Conservation (phyloP, 2,113 vertebrate species). For the Paracanthobrama guichenoti region DNA sequence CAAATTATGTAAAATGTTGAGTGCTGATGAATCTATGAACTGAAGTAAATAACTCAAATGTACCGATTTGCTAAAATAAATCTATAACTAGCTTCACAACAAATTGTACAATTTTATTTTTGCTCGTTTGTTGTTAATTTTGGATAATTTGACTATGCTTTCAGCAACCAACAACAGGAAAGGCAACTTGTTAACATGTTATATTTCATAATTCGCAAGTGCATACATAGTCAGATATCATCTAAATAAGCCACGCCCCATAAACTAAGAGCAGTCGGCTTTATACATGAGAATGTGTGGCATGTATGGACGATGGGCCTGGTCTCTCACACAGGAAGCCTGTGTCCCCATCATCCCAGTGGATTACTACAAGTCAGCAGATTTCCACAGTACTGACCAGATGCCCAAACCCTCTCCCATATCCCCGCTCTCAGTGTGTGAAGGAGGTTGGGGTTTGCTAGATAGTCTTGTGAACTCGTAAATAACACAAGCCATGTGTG, state of each 20-base stretch:
- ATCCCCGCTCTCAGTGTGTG: not conserved
- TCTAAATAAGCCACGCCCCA: not conserved
- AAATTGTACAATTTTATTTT: too few relatives aligned
- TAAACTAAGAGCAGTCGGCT: not conserved
- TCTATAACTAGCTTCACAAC: too few relatives aligned
- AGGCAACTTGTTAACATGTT: not conserved
- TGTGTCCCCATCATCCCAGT: not conserved
- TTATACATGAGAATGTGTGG: not conserved
- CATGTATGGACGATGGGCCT: not conserved
- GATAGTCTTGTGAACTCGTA: constrained; percentile 20
- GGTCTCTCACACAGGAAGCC: not conserved
- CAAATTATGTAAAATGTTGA: too few relatives aligned
- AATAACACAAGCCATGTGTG: constrained; percentile 15
- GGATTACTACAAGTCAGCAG: constrained; percentile 38
- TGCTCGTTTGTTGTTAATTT: not conserved
- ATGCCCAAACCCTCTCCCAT: not conserved
- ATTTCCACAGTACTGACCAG: constrained; percentile 33
- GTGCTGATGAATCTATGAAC: too few relatives aligned
- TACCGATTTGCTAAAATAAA: too few relatives aligned
- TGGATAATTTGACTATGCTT: not conserved
- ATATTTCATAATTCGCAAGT: not conserved
- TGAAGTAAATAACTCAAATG: too few relatives aligned
- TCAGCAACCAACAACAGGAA: not conserved
- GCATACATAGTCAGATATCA: not conserved
- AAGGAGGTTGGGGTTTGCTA: not conserved